phyloP scores from a whole-genome alignment of 2,888 invertebrate species.

The Cryptophagus acutangulus region DNA sequence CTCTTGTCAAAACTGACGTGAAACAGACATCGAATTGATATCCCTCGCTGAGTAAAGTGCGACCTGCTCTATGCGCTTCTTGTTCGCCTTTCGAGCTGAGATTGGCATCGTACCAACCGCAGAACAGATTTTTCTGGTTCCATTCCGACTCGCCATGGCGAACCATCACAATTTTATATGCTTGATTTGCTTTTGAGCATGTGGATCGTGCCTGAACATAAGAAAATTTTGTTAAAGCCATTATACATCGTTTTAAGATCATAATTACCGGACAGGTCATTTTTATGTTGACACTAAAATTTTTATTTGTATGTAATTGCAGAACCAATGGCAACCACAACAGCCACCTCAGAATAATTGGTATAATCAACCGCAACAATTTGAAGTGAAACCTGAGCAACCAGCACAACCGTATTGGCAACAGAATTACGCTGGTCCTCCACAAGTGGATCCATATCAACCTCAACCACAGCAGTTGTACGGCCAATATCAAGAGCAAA shows the following conservation, averaged over 20 bases:
- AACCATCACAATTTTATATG: slow-evolving; percentile 46
- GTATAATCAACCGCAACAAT: slow-evolving; percentile 42
- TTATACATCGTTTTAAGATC: too few species aligned
- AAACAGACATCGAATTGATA: slow-evolving; percentile 74
- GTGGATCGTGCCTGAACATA: not conserved
- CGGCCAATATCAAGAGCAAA: not conserved
- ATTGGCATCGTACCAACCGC: slow-evolving; percentile 58
- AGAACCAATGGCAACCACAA: slow-evolving; percentile 43
- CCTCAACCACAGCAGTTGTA: slow-evolving; percentile 45
- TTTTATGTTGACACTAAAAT: too few species aligned
- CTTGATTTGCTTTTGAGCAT: slow-evolving; percentile 12
- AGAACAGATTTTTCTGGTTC: slow-evolving; percentile 57
- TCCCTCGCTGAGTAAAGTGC: slow-evolving; percentile 64
- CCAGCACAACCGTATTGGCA: slow-evolving; percentile 36
- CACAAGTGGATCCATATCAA: slow-evolving; percentile 19
- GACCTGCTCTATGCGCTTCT: slow-evolving; percentile 68
- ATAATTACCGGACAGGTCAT: too few species aligned
- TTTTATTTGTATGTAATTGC: too few species aligned
- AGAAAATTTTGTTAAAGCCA: slow-evolving; percentile 4
- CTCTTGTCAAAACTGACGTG: slow-evolving; percentile 74
- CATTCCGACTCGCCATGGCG: slow-evolving; percentile 60
- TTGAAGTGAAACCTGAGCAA: too few species aligned
- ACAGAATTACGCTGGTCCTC: slow-evolving; percentile 31
- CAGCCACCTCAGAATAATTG: slow-evolving; percentile 40
- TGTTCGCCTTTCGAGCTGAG: slow-evolving; percentile 59